A percentile compares a stretch with the other conserved stretches of the same genome.
These are phyloP conservation scores for Sitobion miscanthi DNA, from an alignment of 1,140 invertebrate genomes.

Conservation along the genomic window DNA sequence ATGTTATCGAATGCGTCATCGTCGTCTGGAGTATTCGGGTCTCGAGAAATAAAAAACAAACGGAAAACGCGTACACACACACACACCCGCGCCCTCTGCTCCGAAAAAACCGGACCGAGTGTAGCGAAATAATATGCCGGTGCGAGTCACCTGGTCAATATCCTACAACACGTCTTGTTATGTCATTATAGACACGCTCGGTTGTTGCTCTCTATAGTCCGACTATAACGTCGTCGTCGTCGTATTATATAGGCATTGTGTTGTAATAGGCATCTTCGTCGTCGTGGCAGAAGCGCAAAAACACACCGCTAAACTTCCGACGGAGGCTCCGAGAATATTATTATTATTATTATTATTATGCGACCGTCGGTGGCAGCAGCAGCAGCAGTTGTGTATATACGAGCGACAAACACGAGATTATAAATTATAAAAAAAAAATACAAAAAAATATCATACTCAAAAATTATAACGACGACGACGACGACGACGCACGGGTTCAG, in stretches of 20 bases:
- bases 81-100: too few species aligned
- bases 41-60: background rate
- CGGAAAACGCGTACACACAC: background rate
- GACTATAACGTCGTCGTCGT: background rate
- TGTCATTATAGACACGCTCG: slow-evolving; percentile 41
- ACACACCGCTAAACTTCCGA: slow-evolving; percentile 29
- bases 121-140: background rate
- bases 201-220: slow-evolving; percentile 6
- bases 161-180: slow-evolving; percentile 6
- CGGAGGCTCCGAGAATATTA: background rate
- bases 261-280: background rate
- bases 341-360: background rate
- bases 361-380: background rate
- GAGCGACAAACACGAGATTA: background rate
- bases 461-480: slow-evolving; percentile 35
- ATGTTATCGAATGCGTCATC: slow-evolving; percentile 7
- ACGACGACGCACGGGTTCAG: background rate
- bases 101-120: background rate
- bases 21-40: background rate
- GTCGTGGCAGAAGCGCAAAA: background rate
- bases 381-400: background rate
- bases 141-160: background rate
- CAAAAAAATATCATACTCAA: background rate
- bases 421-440: background rate
- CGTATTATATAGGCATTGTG: background rate